Conservation (phyloP, 2,888 invertebrate species). For the Microplitis deprimator region DNA sequence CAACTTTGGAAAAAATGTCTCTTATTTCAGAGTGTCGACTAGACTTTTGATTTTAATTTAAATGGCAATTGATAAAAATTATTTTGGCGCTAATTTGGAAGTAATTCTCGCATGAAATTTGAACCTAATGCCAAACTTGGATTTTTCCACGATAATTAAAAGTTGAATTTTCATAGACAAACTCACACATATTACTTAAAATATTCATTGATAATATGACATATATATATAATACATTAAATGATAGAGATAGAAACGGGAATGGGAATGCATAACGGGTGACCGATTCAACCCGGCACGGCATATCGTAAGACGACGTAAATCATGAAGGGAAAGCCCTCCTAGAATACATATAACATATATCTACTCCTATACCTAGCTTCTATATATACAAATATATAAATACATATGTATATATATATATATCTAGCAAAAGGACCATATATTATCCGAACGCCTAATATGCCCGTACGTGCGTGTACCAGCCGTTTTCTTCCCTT, state of each 20-base stretch:
- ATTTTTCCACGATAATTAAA: no score
- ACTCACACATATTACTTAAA: no score
- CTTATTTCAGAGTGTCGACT: no score
- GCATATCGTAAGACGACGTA: conserved; percentile 67
- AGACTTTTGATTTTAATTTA: no score
- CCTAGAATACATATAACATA: conserved; percentile 44
- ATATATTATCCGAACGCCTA: conserved; percentile 67
- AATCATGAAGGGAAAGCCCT: conserved; percentile 65
- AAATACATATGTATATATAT: conserved; percentile 38
- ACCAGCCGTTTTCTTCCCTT: conserved; percentile 43
- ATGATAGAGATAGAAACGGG: not conserved
- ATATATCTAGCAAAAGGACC: conserved; percentile 45
- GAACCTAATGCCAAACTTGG: no score
- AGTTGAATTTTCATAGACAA: no score
- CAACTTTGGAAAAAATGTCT: no score
- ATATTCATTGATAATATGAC: no score
- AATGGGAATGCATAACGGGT: conserved; percentile 49
- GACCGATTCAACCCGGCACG: conserved; percentile 63
- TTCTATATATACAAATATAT: conserved; percentile 33
- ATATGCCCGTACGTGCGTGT: conserved; percentile 70
- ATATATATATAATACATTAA: no score
- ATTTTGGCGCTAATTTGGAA: no score
- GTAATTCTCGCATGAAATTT: no score
- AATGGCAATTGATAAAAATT: no score
- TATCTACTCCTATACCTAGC: conserved; percentile 8